Percentiles rank a stretch among this genome's conserved stretches.
Evolutionary conservation across 1,140 invertebrate genomes (phyloP).

Genomic region (Camponotus pennsylvanicus): DNA sequence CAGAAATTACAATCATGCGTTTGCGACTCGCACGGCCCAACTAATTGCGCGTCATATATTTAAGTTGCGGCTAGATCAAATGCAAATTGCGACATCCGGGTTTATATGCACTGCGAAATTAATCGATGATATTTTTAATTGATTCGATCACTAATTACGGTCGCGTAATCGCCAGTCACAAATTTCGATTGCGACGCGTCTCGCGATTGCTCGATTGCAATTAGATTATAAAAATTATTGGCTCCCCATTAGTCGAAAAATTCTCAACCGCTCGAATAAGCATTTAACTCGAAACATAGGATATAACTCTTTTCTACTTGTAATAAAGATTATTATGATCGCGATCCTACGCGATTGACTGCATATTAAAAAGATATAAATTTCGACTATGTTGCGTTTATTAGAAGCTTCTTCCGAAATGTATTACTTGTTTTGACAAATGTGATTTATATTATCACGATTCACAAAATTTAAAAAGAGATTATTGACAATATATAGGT

Average conservation of each 20-base stretch:
- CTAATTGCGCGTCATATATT: slow-evolving; percentile 64
- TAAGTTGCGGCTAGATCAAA: slow-evolving; percentile 64
- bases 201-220: slow-evolving; percentile 9
- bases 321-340: slow-evolving; percentile 9
- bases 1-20: slow-evolving; percentile 64
- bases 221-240: slow-evolving; percentile 59
- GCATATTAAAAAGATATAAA: not conserved
- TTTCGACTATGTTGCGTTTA: not conserved
- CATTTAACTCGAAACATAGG: not conserved
- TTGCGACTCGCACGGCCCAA: slow-evolving; percentile 53
- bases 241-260: not conserved
- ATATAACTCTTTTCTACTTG: not conserved
- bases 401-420: not conserved
- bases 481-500: slow-evolving; percentile 45
- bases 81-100: slow-evolving; percentile 58
- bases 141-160: slow-evolving; percentile 62
- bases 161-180: slow-evolving; percentile 53
- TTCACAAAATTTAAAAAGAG: slow-evolving; percentile 41
- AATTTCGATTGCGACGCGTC: slow-evolving; percentile 28
- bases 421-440: not conserved
- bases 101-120: slow-evolving; percentile 54
- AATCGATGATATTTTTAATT: slow-evolving; percentile 63
- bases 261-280: not conserved
- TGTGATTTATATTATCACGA: slow-evolving; percentile 13
- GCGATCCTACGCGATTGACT: not conserved